Evolutionary conservation across 1,140 invertebrate genomes (phyloP).

Genomic region (Ptiloglossa arizonensis): DNA sequence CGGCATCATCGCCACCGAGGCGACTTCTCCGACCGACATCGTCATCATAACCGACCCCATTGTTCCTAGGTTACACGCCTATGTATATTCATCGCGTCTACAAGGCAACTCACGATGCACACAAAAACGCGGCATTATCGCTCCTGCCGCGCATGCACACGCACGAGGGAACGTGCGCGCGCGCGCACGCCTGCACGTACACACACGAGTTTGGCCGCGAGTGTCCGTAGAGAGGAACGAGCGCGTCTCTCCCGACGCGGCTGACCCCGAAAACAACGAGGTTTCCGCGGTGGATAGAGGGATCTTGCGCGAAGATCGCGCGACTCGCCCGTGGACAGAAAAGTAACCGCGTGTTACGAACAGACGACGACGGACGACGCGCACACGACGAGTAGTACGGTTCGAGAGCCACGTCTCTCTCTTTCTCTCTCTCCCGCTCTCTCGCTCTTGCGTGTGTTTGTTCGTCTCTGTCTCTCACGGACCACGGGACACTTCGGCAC

Average conservation of each 20-base stretch:
- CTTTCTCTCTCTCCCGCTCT: too few relatives aligned
- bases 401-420: too few relatives aligned
- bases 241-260: slow-evolving; percentile 4
- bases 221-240: slow-evolving; percentile 10
- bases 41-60: slow-evolving; percentile 45
- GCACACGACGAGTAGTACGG: too few relatives aligned
- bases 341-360: not conserved
- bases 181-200: too few relatives aligned
- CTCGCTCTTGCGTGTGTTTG: too few relatives aligned
- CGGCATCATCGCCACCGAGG: slow-evolving; percentile 6
- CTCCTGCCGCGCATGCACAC: not conserved
- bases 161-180: too few relatives aligned
- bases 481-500: slow-evolving; percentile 10
- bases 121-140: not conserved
- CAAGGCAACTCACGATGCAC: slow-evolving; percentile 27
- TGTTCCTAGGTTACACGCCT: slow-evolving; percentile 44
- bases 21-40: slow-evolving; percentile 2
- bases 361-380: too few relatives aligned
- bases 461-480: too few relatives aligned
- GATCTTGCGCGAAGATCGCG: not conserved
- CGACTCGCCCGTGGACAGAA: not conserved
- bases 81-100: slow-evolving; percentile 42
- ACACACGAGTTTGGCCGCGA: slow-evolving; percentile 3
- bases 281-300: slow-evolving; percentile 19
- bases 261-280: slow-evolving; percentile 40